Base-by-base conservation (phyloP, 2,888 invertebrate genomes). In the Caenorhabditis drosophilae region DNA sequence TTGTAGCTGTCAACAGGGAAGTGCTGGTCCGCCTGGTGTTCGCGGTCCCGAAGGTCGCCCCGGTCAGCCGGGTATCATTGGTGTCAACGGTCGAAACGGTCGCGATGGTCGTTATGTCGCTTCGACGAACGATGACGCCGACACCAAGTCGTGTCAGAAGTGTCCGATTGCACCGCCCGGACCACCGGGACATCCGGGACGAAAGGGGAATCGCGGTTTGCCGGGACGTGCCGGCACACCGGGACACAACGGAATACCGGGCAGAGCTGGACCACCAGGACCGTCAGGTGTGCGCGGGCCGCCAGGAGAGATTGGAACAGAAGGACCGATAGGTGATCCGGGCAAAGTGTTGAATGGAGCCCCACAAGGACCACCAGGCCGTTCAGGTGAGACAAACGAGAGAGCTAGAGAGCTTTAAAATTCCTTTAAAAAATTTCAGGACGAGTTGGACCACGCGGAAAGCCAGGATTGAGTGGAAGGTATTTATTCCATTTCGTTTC, bases 1-100 rank as follows among this genome's bases (percentile, higher is more conserved):
- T 53, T 76, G 76, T 40, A 71, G 70, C 49, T 76, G 76, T 55
- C 75, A 75, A 52, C 76, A 76, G 53, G 77, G 77, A 36, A 54
- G 53, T 11, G 67, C 73, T 4, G 77, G 77, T 20, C 48, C 60
- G 3, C 41, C 67, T 0, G 77, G 77, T 7, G 55, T 58, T n/a
- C 59, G 46, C 25, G 77, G 77, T 18, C 12, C 44, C 1, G 70
- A 70, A 35, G 76, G 76, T 31, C 22, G 50, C 11, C 51, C 67
- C 4, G 74, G 74, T 26, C 34, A 59, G 7, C 54, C 60, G 2
- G 76, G 76, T 9, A 25, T 68, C 16, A 59, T 70, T 25, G 77
- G 77, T 36, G 15, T 53, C n/a, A 73, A 76, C 42, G 77, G 77
- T n/a, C 27, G 73, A 31, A 73, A 75, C 23, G 77, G 77, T 6